A percentile compares a stretch with the other conserved stretches of the same genome.
phyloP scores from a whole-genome alignment of 1,140 invertebrate species.

The Pogonus chalceus region DNA sequence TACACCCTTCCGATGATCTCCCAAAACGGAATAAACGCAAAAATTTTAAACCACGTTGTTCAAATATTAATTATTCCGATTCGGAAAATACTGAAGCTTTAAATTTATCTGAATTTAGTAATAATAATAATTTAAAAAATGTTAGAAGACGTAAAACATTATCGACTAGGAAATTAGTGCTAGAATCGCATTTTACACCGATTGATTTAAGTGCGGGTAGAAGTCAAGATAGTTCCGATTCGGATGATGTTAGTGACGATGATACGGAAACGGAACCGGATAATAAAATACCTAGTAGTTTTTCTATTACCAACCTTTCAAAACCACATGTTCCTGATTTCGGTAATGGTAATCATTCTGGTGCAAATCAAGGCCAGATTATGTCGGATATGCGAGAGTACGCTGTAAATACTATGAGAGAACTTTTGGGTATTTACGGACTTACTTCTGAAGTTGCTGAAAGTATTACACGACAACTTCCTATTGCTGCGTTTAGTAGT shows the following conservation, averaged over 20 bases:
- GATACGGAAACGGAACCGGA: conserved; percentile 24
- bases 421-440: conserved; percentile 61
- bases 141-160: conserved; percentile 23
- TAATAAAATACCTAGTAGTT: conserved; percentile 29
- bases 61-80: conserved; percentile 38
- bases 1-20: conserved; percentile 40
- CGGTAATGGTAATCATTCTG: conserved; percentile 2
- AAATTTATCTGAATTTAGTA: conserved; percentile 34
- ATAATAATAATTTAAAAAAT: conserved; percentile 33
- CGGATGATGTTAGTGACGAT: too few relatives aligned
- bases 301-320: conserved; percentile 32
- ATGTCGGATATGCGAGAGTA: conserved; percentile 48
- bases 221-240: background rate
- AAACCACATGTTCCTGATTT: conserved; percentile 28
- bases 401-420: conserved; percentile 65
- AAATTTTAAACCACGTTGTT: conserved; percentile 54
- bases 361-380: conserved; percentile 20
- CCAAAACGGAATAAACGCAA: conserved; percentile 55
- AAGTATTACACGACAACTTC: conserved; percentile 44
- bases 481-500: conserved; percentile 31
- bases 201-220: conserved; percentile 27
- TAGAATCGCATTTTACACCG: conserved; percentile 26
- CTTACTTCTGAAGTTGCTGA: conserved; percentile 50
- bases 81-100: conserved; percentile 37
- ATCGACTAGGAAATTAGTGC: conserved; percentile 23